These are phyloP conservation scores for Himalopsyche phryganea DNA, from an alignment of 1,140 invertebrate species.

Conservation along the genomic window DNA sequence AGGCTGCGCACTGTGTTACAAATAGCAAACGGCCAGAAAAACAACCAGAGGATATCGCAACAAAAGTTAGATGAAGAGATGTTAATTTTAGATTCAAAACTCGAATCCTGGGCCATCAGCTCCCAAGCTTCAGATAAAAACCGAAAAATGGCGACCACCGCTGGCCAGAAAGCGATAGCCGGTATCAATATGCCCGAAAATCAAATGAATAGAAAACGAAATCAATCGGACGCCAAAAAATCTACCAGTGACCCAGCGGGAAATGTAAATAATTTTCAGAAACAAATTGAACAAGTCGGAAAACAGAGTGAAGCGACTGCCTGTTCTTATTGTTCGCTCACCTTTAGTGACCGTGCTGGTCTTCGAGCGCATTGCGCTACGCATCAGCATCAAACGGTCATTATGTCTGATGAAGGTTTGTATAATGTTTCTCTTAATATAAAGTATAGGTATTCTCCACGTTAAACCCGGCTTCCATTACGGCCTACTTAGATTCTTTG, in stretches of 20 bases:
- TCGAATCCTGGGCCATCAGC: constrained; percentile 38
- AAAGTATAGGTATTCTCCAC: no score
- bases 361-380: constrained; percentile 63
- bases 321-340: constrained; percentile 60
- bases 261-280: constrained; percentile 25
- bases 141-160: constrained; percentile 7
- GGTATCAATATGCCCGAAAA: neutral
- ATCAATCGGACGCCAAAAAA: constrained; percentile 11
- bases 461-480: no score
- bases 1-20: constrained; percentile 48
- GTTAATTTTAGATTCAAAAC: constrained; percentile 43
- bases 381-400: constrained; percentile 63
- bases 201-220: constrained; percentile 12
- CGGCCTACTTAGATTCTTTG: no score
- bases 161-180: neutral
- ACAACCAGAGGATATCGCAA: constrained; percentile 38
- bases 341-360: constrained; percentile 57
- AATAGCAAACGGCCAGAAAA: constrained; percentile 48
- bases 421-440: neutral
- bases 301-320: constrained; percentile 13
- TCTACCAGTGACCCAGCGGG: constrained; percentile 2
- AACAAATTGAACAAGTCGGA: constrained; percentile 26
- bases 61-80: constrained; percentile 46
- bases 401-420: constrained; percentile 66
- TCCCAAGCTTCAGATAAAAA: constrained; percentile 26